Evolutionary conservation across 1,140 invertebrate species (phyloP).

Genomic region (Eurosta solidaginis): DNA sequence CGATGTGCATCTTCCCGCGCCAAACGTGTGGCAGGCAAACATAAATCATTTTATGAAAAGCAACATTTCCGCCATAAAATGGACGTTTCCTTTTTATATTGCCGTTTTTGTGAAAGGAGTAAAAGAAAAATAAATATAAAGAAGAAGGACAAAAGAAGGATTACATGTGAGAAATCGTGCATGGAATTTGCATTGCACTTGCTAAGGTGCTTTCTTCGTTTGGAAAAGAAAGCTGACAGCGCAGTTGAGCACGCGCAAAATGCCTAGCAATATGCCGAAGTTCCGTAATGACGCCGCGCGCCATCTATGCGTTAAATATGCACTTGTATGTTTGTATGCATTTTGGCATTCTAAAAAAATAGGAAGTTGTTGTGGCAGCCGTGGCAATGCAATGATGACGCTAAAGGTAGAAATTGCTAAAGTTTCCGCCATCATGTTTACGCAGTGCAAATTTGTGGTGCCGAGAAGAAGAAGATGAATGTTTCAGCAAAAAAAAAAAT

Average conservation of each 20-base stretch:
- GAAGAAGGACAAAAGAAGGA: not conserved
- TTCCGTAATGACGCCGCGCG: not conserved
- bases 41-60: slow-evolving; percentile 29
- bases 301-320: not conserved
- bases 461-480: not conserved
- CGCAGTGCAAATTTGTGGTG: not conserved
- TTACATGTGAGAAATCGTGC: not conserved
- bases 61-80: slow-evolving; percentile 31
- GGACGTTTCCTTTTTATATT: slow-evolving; percentile 31
- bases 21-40: not conserved
- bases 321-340: not conserved
- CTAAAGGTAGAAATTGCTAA: slow-evolving; percentile 8
- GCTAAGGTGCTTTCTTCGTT: not conserved
- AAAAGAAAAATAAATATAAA: not conserved
- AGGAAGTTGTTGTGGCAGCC: slow-evolving; percentile 19
- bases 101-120: not conserved
- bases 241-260: not conserved
- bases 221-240: too few species aligned
- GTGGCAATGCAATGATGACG: not conserved
- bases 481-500: not conserved
- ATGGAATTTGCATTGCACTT: not conserved
- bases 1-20: not conserved
- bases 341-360: too few species aligned
- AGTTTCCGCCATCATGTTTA: not conserved
- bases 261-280: not conserved